phyloP scores from a whole-genome alignment of 2,113 vertebrate species.

The Cygnus buccinator region DNA sequence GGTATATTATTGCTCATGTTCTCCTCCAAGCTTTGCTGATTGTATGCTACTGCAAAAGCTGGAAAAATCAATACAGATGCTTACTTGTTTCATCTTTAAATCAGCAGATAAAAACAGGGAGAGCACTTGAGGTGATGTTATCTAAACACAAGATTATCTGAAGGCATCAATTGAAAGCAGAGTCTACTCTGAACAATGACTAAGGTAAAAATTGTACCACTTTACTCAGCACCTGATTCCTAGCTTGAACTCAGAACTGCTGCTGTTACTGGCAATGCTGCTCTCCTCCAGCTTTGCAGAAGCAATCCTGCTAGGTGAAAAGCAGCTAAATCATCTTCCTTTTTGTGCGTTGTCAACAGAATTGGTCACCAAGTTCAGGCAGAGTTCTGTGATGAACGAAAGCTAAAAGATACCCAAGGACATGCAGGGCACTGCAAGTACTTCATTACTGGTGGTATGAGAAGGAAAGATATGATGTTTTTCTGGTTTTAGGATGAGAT shows the following conservation, averaged over 20 bases:
- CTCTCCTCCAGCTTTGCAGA: background rate
- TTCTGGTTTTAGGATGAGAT: background rate
- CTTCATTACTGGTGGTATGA: background rate
- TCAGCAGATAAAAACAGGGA: background rate
- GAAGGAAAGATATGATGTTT: background rate
- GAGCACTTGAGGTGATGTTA: background rate
- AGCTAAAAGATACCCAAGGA: background rate
- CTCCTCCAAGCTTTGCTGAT: background rate
- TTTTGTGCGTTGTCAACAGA: background rate
- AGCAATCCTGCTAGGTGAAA: background rate
- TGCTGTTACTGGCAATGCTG: background rate
- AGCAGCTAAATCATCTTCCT: background rate
- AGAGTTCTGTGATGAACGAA: background rate
- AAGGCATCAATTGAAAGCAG: background rate
- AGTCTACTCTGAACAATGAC: background rate
- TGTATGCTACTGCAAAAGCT: background rate
- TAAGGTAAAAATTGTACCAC: background rate
- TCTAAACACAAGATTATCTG: background rate
- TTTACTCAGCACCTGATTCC: background rate
- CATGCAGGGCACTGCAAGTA: rapidly evolving
- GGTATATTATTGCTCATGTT: background rate
- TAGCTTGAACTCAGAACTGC: background rate
- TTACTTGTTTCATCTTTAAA: background rate
- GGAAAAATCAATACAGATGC: background rate
- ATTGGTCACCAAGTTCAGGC: background rate